phyloP scores from a whole-genome alignment of 2,797 vertebrate genomes.

The Anniella stebbinsi region DNA sequence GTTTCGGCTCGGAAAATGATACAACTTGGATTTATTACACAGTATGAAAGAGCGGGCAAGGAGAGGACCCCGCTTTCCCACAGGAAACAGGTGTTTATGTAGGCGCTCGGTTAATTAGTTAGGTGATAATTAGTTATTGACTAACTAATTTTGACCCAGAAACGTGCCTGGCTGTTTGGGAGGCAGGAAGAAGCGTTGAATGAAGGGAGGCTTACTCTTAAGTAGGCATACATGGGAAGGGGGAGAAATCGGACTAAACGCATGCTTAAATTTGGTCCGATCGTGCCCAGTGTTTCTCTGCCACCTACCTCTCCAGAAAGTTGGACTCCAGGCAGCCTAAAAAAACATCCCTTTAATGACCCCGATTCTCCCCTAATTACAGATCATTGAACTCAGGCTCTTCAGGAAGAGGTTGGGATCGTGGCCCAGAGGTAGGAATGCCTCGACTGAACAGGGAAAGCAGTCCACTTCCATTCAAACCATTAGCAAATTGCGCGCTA shows the following conservation, averaged over 20 bases:
- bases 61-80: not conserved
- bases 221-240: not conserved
- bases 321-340: not conserved
- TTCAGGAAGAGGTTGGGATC: not conserved
- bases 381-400: not conserved
- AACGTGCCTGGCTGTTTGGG: not conserved
- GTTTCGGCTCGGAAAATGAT: not conserved
- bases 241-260: too few species aligned
- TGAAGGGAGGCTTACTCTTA: too few species aligned
- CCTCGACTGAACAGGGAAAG: not conserved
- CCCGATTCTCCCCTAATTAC: not conserved
- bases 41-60: too few species aligned
- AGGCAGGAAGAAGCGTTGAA: not conserved
- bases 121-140: not conserved
- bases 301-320: not conserved
- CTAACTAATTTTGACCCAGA: not conserved
- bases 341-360: not conserved
- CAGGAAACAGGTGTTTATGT: not conserved
- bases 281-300: not conserved
- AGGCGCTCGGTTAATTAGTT: not conserved
- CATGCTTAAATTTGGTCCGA: not conserved
- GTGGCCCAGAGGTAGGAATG: not conserved
- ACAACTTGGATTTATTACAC: not conserved
- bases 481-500: too few species aligned
- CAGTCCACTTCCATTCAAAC: not conserved